Base-by-base conservation (phyloP, 2,888 invertebrate genomes). In the Diarsia rubi region DNA sequence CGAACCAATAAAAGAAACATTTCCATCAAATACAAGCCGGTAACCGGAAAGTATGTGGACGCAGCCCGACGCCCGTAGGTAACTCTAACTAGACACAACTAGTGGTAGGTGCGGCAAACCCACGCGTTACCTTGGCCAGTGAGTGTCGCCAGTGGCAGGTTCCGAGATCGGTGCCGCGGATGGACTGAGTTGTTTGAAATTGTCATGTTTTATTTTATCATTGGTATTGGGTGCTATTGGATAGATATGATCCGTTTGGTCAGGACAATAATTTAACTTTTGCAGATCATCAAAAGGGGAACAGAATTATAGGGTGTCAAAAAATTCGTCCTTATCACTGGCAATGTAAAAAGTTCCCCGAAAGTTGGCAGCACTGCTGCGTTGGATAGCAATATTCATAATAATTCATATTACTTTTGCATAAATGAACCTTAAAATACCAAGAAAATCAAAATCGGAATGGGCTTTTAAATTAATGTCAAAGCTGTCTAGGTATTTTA, bases 101-200 rank as follows among this genome's bases (percentile, higher is more conserved):
- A 65, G 73, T 57, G 79, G 73, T 71, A 68, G 84, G 75, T 67
- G 73, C 81, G 63, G 79, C 75, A 6, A 54, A 31, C 86, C 86
- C 85, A 86, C 86, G 88, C 85, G n/a, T 76, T 78, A 79, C 86
- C 86, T 86, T 86, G 88, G 77, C 63, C 47, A 65, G 75, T 67
- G 75, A 82, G 69, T 73, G 78, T 85, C 69, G 64, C 69, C 31
- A 44, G 52, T 69, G 47, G 69, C 84, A 75, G 75, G 81, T 84
- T 75, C 84, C 59, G 69, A 81, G 83, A 63, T 57, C 79, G 64
- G 52, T 68, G 64, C 68, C 37, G 57, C 60, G 81, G 81, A 81
- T 84, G 75, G 76, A 79, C 79, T 3, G 16, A 67, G 49, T n/a
- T 52, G 59, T 81, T 73, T 83, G 42, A 80, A 80, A 68, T 69